Base-by-base conservation (phyloP, 2,113 vertebrate genomes). In the Pteronura brasiliensis region DNA sequence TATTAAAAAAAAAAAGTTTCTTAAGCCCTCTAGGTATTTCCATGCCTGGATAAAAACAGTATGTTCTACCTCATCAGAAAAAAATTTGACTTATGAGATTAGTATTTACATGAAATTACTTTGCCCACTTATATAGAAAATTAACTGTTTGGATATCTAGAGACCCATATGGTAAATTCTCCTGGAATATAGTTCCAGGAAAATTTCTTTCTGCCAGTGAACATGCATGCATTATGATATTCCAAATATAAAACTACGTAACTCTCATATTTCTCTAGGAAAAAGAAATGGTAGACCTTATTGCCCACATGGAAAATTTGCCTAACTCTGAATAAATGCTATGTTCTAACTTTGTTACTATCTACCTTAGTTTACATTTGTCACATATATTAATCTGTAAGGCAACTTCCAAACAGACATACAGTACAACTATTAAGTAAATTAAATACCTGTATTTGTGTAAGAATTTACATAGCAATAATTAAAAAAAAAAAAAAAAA, bases 171-270 rank as follows among this genome's bases (percentile, higher is more conserved):
- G 7, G 39, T 36, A 92, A 95, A 84, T 74, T 86, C 36, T 96
- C 42, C 76, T 95, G 63, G 67, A 97, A 89, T 71, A 74, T 10
- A 86, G 55, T 95, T 96, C 27, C 27, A 97, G 10, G 39, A 86
- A 90, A 95, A 89, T 69, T 72, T 93, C 88, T 79, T 89, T 95
- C 47, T 93, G 61, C 61, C 92, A 80, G 95, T 87, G 57, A 96
- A 95, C 89, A 14, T 87, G 3, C 17, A 42, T 59, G 65, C 31
- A 42, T 90, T 95, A 59, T 95, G 65, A 44, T 55, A 93, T 74
- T 95, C 25, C 39, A 93, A 91, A 93, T 83, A 88, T 47, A 74
- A 79, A 92, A 90, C 49, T 42, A 63, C 1, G 1, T 59, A 96
- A 79, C 15, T 82, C 27, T 86, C 39, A 88, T 57, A 77, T 77